Base-by-base conservation (phyloP, 1,140 invertebrate genomes). In the Dreissena polymorpha region DNA sequence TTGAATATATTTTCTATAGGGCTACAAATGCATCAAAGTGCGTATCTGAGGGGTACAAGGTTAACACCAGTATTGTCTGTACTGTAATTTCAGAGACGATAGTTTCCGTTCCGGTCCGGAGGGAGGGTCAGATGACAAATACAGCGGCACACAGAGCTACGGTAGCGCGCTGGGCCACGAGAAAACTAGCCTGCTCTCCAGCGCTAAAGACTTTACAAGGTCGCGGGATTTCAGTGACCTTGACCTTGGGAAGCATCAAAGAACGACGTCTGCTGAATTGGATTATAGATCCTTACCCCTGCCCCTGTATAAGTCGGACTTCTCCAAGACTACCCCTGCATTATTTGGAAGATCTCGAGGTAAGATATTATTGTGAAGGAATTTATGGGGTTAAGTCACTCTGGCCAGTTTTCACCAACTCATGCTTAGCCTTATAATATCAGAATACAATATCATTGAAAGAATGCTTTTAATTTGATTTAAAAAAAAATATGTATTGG, bases 261-360 rank as follows among this genome's bases (percentile, higher is more conserved):
- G 49, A 18, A 82, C 79, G 29, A 74, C n/a, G 10, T 82, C 79
- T 39, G 79, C 70, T 10, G 79, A 82, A 55, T 21, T 74, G 10
- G 79, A 82, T 7, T 64, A 73, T 23, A 18, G 79, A 74, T 53
- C 79, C 16, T 49, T 57, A 49, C 21, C 71, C 14, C 60, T 82
- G 25, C 7, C 50, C 23, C 39, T 69, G 10, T 74, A 82, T 65
- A 39, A 67, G 21, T 29, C 23, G 14, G 79, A 82, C 39, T 29
- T 82, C 21, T 82, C 79, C 39, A 64, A 81, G 51, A 81, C 78
- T 18, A 72, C 79, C 2, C 79, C 79, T 14, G 63, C 60, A 25
- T 57, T 74, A 14, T 25, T 63, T n/a, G 79, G 71, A 8, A 60
- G 78, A 65, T 80, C 78, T 51, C 57, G 78, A 72, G 78, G 78